Conservation (phyloP, 2,113 vertebrate genomes). For the Holacanthus passer region DNA sequence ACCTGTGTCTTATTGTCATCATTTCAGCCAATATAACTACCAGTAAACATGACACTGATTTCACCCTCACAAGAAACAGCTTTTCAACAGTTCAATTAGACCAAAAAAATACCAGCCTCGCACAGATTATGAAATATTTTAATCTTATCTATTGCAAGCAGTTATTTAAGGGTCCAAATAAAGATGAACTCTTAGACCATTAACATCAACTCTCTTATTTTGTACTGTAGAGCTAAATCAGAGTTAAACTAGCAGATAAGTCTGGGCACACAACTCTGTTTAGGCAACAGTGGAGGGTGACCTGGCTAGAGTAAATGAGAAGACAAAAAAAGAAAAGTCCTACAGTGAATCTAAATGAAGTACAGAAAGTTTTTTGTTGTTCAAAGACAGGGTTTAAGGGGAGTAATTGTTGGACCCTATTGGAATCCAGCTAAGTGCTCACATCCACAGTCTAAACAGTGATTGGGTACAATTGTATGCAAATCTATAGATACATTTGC, state of each 20-base stretch:
- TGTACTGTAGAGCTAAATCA: not conserved
- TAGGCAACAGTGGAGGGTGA: constrained; percentile 5
- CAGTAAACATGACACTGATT: not conserved
- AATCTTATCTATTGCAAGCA: too few relatives aligned
- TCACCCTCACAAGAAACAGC: not conserved
- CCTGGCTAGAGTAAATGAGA: not conserved
- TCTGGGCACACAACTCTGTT: constrained; percentile 1
- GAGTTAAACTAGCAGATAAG: not conserved
- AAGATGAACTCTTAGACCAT: not conserved
- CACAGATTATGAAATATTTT: not conserved
- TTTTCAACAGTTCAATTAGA: not conserved
- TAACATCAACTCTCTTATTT: not conserved
- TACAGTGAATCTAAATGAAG: not conserved
- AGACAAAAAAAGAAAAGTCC: not conserved
- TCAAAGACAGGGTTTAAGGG: not conserved
- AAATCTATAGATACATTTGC: not conserved
- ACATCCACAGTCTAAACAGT: not conserved
- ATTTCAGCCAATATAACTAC: not conserved
- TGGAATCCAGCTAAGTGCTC: constrained; percentile 3
- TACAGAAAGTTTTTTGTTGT: constrained; percentile 4
- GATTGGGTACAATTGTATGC: not conserved
- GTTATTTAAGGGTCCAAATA: not conserved
- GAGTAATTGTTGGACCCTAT: not conserved
- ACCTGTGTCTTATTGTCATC: not conserved
- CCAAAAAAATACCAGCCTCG: not conserved